Base-by-base conservation (phyloP, 1,140 invertebrate genomes). In the Chrysomallon squamiferum region DNA sequence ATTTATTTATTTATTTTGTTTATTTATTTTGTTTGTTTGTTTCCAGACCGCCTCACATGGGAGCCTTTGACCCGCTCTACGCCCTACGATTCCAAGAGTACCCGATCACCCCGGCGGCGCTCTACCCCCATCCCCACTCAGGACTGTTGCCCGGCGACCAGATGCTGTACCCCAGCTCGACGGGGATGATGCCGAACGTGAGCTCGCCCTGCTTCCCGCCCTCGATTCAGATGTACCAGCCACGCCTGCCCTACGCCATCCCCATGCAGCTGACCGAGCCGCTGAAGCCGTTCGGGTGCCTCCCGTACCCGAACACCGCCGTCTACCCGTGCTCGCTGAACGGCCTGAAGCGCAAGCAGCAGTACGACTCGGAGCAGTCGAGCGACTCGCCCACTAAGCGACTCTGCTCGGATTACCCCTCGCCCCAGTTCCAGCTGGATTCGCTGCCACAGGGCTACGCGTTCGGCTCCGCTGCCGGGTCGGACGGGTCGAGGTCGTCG, bases 281-380 rank as follows among this genome's bases (percentile, higher is more conserved):
- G 27, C 47, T 67, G 60, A 35, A 47, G 2, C 33, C 60, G 25
- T 47, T 38, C 52, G n/a, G 54, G 15, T 49, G 65, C 27, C 50
- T 56, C 13, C 43, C 56, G 11, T 27, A 35, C 43, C 35, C 50
- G 3, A 67, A 41, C 20, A 25, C 52, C 20, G 49, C 62, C 18
- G 69, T 67, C 22, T 59, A 56, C 33, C 43, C 66, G 56, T 35
- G 69, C 13, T 38, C 35, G 15, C 35, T 38, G 35, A 67, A 67
- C 54, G 20, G 69, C 5, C 35, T 64, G 41, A 67, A 67, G 59
- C 43, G 62, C 29, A 65, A 67, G 22, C 22, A 50, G 56, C 22
- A 50, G 56, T 38, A 38, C 35, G 35, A 38, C 5, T 7, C 35
- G 35, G 35, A 38, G 15, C 35, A 38, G 35, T 7, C 35, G 35